Evolutionary conservation across 2,113 vertebrate genomes (phyloP).

Genomic region (Mixornis gularis): DNA sequence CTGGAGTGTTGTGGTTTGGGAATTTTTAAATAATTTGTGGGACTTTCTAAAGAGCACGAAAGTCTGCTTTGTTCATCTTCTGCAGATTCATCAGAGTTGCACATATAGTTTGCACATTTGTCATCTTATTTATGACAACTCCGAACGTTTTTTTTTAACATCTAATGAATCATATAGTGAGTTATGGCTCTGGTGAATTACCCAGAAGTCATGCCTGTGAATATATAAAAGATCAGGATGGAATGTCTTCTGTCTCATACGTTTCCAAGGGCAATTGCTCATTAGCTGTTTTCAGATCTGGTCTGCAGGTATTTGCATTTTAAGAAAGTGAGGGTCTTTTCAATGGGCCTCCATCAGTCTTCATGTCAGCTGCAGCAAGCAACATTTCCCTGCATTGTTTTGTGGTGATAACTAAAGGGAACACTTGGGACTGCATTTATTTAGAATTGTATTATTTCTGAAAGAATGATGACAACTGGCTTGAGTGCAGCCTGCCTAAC

Average conservation of each 20-base stretch:
- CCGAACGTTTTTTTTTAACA: background rate
- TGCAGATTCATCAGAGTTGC: background rate
- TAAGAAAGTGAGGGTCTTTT: background rate
- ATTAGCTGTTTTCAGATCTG: slow-evolving; percentile 2
- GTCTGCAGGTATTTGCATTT: slow-evolving; percentile 34
- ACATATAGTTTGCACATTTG: background rate
- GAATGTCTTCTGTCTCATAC: background rate
- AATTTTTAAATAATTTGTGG: background rate
- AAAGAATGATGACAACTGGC: background rate
- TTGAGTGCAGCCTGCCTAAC: background rate
- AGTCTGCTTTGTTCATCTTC: background rate
- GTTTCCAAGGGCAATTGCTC: slow-evolving; percentile 24
- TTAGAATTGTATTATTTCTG: background rate
- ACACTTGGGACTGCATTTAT: background rate
- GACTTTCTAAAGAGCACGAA: background rate
- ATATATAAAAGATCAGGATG: slow-evolving; percentile 7
- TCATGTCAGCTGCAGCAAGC: background rate
- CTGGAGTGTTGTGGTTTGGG: background rate
- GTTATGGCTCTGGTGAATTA: slow-evolving; percentile 22
- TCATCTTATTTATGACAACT: background rate
- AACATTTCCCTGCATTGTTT: background rate
- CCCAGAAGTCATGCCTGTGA: background rate
- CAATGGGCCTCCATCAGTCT: slow-evolving; percentile 22
- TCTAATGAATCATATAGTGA: slow-evolving; percentile 34
- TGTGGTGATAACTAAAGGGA: background rate